Evolutionary conservation across 2,888 invertebrate genomes (phyloP).

Genomic region (Tenthredo notha): DNA sequence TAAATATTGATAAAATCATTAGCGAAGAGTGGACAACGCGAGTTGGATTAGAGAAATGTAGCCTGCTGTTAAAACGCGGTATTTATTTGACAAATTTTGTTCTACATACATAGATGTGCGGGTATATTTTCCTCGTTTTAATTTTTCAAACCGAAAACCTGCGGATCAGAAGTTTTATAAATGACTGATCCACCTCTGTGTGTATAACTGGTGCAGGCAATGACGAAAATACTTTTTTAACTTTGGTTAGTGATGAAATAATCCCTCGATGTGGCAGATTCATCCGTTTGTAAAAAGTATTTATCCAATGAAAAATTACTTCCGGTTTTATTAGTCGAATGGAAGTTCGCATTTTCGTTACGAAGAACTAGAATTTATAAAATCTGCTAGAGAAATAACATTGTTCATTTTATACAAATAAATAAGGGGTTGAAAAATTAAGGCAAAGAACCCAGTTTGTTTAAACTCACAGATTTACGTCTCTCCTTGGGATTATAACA

Average conservation of each 20-base stretch:
- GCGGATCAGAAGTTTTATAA: neutral
- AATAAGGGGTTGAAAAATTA: neutral
- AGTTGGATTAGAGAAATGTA: constrained; percentile 6
- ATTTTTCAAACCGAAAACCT: neutral
- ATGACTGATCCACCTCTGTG: neutral
- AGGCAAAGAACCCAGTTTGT: neutral
- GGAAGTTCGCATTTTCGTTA: neutral
- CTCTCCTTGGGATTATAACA: neutral
- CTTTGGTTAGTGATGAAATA: neutral
- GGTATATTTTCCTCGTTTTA: neutral
- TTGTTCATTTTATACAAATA: neutral
- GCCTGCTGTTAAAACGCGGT: neutral
- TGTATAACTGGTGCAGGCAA: neutral
- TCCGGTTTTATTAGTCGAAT: neutral
- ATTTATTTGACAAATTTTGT: neutral
- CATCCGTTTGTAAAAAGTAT: constrained; percentile 23
- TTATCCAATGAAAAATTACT: constrained; percentile 16
- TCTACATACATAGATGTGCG: neutral
- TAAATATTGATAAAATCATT: constrained; percentile 18
- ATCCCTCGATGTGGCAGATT: neutral
- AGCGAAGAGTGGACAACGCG: neutral
- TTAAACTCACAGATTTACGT: neutral
- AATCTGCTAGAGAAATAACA: neutral
- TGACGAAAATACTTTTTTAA: neutral
- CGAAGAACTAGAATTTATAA: neutral